Percentiles rank a stretch among this genome's conserved stretches.
These are phyloP conservation scores for Pachypeltis micranthus DNA, from an alignment of 1,140 invertebrate species.

Conservation along the genomic window DNA sequence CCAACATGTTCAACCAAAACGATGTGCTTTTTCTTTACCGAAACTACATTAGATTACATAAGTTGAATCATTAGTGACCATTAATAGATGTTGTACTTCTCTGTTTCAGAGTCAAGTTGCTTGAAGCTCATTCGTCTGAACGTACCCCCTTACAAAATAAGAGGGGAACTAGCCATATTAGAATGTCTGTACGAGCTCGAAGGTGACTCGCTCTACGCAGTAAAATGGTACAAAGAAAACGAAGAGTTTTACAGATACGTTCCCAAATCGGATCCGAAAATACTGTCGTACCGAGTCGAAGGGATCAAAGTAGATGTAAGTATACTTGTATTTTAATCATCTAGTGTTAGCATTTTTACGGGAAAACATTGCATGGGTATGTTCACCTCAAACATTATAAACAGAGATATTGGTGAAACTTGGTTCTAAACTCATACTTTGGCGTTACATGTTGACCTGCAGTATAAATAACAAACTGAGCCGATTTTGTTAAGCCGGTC, in stretches of 20 bases:
- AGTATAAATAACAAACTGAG: too few relatives aligned
- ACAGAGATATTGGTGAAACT: too few relatives aligned
- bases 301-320: slow-evolving; percentile 73
- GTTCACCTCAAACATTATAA: too few relatives aligned
- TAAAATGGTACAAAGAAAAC: slow-evolving; percentile 80
- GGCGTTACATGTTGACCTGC: too few relatives aligned
- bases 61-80: not conserved
- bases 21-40: too few relatives aligned
- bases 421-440: too few relatives aligned
- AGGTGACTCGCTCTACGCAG: slow-evolving; percentile 63
- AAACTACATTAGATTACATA: too few relatives aligned
- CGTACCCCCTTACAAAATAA: slow-evolving; percentile 53
- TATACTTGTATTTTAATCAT: too few relatives aligned
- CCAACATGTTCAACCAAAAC: too few relatives aligned
- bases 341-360: too few relatives aligned
- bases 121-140: slow-evolving; percentile 49
- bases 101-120: slow-evolving; percentile 33
- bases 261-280: slow-evolving; percentile 58
- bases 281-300: slow-evolving; percentile 54
- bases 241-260: slow-evolving; percentile 76
- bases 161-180: slow-evolving; percentile 53
- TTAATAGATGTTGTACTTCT: not conserved
- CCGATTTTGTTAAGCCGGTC: too few relatives aligned
- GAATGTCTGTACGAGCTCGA: slow-evolving; percentile 69
- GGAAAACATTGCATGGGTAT: too few relatives aligned